Percentiles rank a stretch among this genome's conserved stretches.
phyloP scores from a whole-genome alignment of 2,797 vertebrate genomes.

The Enteromius mattozi region DNA sequence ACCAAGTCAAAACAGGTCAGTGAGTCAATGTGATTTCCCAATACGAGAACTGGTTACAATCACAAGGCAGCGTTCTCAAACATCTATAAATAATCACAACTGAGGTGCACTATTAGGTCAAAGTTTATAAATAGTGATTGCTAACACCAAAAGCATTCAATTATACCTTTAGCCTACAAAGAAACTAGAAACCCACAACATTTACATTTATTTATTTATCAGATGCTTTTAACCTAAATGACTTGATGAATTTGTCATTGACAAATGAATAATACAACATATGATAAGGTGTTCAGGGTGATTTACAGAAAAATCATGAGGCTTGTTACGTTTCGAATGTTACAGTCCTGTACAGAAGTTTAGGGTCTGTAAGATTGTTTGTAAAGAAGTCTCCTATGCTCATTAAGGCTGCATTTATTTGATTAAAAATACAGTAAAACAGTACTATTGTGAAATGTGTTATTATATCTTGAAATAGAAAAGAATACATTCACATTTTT shows the following conservation, averaged over 20 bases:
- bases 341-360: not conserved
- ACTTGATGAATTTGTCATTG: too few relatives aligned
- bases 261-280: not conserved
- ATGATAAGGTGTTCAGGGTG: not conserved
- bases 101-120: slow-evolving; percentile 5
- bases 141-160: not conserved
- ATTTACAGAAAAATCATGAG: not conserved
- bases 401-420: not conserved
- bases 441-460: not conserved
- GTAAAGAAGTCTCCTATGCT: not conserved
- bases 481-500: not conserved
- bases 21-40: slow-evolving; percentile 1
- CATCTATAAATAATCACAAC: slow-evolving; percentile 15
- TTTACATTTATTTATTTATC: not conserved
- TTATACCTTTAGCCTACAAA: not conserved
- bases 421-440: not conserved
- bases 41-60: slow-evolving; percentile 6
- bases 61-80: not conserved
- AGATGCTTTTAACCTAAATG: not conserved
- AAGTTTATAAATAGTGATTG: slow-evolving; percentile 17
- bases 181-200: not conserved
- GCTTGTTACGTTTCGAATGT: too few relatives aligned
- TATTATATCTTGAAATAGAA: not conserved
- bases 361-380: not conserved
- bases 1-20: slow-evolving; percentile 27